A percentile compares a stretch with the other conserved stretches of the same genome.
Evolutionary conservation across 2,888 invertebrate species (phyloP).

Genomic region (Philonicus albiceps): DNA sequence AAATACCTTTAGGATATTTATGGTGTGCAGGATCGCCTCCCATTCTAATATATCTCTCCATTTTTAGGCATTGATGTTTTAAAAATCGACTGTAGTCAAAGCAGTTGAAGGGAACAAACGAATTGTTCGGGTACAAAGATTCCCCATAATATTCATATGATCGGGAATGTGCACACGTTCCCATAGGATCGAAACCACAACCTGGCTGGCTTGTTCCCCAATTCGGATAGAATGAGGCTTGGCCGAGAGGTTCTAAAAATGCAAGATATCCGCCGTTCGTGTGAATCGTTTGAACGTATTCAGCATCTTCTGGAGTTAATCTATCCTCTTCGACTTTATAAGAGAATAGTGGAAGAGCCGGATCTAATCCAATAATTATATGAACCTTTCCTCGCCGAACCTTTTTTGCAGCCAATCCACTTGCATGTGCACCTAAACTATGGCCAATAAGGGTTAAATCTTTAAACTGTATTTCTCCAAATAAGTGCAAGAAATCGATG

Average conservation of each 20-base stretch:
- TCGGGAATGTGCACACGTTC: neutral
- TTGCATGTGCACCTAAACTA: constrained; percentile 69
- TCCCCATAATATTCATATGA: constrained; percentile 59
- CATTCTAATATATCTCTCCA: constrained; percentile 29
- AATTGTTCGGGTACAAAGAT: neutral
- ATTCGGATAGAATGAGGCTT: constrained; percentile 66
- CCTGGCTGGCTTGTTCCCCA: constrained; percentile 66
- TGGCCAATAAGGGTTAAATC: constrained; percentile 66
- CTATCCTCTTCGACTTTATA: constrained; percentile 52
- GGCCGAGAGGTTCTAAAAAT: neutral
- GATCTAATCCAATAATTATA: constrained; percentile 63
- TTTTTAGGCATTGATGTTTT: neutral
- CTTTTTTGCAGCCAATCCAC: constrained; percentile 68
- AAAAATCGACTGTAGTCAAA: constrained; percentile 54
- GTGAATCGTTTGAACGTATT: constrained; percentile 59
- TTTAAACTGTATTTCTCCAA: constrained; percentile 64
- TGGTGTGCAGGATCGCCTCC: constrained; percentile 47
- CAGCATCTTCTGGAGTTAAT: constrained; percentile 55
- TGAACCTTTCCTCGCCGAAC: constrained; percentile 66
- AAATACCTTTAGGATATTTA: constrained; percentile 25
- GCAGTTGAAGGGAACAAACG: constrained; percentile 45
- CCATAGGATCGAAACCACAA: constrained; percentile 57
- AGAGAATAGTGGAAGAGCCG: constrained; percentile 52
- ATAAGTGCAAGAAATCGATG: constrained; percentile 62
- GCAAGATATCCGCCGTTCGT: constrained; percentile 54